Conservation (phyloP, 92 coral and sea anemone species). For the Phenganax stokvisi region DNA sequence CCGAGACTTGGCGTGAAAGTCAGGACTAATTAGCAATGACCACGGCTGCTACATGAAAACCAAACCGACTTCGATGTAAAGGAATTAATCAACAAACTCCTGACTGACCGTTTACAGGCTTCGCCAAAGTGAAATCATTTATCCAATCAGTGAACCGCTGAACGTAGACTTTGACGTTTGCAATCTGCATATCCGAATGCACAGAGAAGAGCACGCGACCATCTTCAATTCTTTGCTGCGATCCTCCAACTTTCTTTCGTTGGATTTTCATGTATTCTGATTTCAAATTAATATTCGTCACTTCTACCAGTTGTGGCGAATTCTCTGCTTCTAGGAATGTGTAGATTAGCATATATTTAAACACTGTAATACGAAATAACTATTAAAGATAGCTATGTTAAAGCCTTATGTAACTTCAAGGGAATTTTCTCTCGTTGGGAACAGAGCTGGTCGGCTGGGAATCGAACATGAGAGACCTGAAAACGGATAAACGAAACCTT, state of each 20-base stretch:
- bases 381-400: too few species aligned
- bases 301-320: not conserved
- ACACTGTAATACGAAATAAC: too few species aligned
- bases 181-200: constrained; percentile 26
- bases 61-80: not conserved
- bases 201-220: constrained; percentile 23
- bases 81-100: not conserved
- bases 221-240: constrained; percentile 31
- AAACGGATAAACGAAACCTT: too few species aligned
- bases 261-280: constrained; percentile 26
- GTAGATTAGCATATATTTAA: too few species aligned
- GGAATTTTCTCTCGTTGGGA: too few species aligned
- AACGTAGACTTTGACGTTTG: constrained; percentile 41
- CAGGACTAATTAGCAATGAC: too few species aligned
- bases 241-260: constrained; percentile 4
- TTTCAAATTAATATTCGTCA: not conserved
- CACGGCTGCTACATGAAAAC: not conserved
- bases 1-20: too few species aligned
- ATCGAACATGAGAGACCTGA: too few species aligned
- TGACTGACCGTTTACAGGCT: not conserved
- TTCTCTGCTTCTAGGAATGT: not conserved
- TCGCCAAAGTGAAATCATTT: not conserved
- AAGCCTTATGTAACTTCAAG: too few species aligned
- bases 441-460: too few species aligned
- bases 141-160: constrained; percentile 42